phyloP scores from a whole-genome alignment of 2,888 invertebrate species.

The Thecocarcelia acutangulata region DNA sequence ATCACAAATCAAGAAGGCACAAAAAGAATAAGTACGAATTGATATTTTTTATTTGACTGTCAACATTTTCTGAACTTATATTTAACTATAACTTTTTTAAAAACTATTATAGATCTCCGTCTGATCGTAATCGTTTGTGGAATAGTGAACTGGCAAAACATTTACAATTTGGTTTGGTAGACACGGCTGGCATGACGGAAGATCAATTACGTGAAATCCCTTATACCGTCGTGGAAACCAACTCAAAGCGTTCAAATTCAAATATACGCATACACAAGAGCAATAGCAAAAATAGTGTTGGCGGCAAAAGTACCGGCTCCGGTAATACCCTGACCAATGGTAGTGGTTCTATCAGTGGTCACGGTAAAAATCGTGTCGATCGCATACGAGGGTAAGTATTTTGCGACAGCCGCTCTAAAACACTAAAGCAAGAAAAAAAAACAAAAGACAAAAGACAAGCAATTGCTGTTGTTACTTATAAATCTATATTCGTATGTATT shows the following conservation, averaged over 20 bases:
- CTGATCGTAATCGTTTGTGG: conserved; percentile 87
- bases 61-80: too few relatives aligned
- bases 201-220: conserved; percentile 93
- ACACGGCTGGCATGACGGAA: conserved; percentile 94
- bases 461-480: conserved; percentile 42
- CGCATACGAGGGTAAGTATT: conserved; percentile 81
- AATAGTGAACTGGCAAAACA: conserved; percentile 91
- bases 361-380: conserved; percentile 81
- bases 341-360: conserved; percentile 76
- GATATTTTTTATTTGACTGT: too few relatives aligned
- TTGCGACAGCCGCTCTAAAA: conserved; percentile 40
- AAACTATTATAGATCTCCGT: conserved; percentile 84
- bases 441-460: conserved; percentile 20
- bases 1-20: conserved; percentile 82
- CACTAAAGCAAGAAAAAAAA: conserved; percentile 9
- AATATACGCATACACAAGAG: conserved; percentile 81
- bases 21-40: conserved; percentile 84
- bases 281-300: conserved; percentile 79
- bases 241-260: conserved; percentile 79
- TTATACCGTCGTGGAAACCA: conserved; percentile 92
- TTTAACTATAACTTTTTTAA: too few relatives aligned
- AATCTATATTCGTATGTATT: conserved; percentile 34
- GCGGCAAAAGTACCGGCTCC: conserved; percentile 78
- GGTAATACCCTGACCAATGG: conserved; percentile 79
- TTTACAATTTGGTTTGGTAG: conserved; percentile 92